phyloP scores from a whole-genome alignment of 1,140 invertebrate species.

The Drosophila hydei region DNA sequence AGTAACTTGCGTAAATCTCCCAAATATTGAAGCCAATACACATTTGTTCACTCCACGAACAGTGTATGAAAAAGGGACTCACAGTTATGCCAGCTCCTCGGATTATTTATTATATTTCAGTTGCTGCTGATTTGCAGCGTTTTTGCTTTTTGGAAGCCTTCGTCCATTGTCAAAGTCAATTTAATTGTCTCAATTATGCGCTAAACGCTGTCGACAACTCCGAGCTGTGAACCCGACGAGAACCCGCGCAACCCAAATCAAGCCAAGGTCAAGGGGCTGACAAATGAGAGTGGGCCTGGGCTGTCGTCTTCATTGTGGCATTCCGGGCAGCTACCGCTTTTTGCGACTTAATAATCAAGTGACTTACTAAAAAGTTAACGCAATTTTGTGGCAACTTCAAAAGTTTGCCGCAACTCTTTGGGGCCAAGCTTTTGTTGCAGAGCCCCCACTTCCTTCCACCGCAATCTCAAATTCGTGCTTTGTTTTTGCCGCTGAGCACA shows the following conservation, averaged over 20 bases:
- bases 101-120: constrained; percentile 74
- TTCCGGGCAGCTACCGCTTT: constrained; percentile 31
- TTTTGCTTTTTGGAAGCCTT: constrained; percentile 43
- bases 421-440: constrained; percentile 1
- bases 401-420: constrained; percentile 69
- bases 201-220: constrained; percentile 63
- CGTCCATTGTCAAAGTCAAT: constrained; percentile 75
- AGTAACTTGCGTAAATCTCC: no score
- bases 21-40: not conserved
- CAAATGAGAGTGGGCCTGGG: not conserved
- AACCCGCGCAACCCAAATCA: constrained; percentile 62
- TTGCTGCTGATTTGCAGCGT: constrained; percentile 63
- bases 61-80: not conserved
- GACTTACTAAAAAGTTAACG: constrained; percentile 81
- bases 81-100: not conserved
- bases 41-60: not conserved
- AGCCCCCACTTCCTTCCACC: no score
- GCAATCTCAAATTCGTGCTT: not conserved
- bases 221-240: constrained; percentile 2
- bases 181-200: constrained; percentile 81
- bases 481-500: constrained; percentile 25
- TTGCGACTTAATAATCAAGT: constrained; percentile 67
- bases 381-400: constrained; percentile 80
- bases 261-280: constrained; percentile 50
- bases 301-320: constrained; percentile 60